A percentile compares a stretch with the other conserved stretches of the same genome.
Conservation (phyloP, 2,888 invertebrate species). For the Trichopria drosophilae region DNA sequence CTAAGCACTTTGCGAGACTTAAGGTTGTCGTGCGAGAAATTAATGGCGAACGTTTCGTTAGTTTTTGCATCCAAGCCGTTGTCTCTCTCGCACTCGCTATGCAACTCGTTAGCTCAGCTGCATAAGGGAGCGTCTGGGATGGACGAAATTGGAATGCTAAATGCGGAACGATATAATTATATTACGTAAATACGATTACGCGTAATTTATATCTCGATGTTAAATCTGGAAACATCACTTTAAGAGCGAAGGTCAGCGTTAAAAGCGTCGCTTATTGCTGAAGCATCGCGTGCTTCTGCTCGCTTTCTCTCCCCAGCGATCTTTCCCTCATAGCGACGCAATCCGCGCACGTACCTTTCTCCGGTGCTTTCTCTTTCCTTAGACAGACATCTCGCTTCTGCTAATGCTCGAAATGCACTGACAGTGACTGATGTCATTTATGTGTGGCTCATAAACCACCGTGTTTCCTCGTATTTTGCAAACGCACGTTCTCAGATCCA, state of each 20-base stretch:
- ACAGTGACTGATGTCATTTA: conserved; percentile 33
- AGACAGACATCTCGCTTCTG: neutral
- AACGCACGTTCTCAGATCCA: conserved; percentile 13
- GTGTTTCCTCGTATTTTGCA: conserved; percentile 26
- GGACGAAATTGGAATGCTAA: too few species aligned
- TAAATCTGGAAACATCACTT: too few species aligned
- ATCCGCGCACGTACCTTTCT: neutral
- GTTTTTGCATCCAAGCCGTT: conserved; percentile 26
- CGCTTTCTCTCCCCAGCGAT: neutral
- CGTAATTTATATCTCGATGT: too few species aligned
- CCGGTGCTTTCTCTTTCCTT: conserved; percentile 2
- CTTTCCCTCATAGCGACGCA: neutral
- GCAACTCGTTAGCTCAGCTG: conserved; percentile 25
- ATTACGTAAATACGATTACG: too few species aligned
- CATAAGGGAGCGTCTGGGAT: too few species aligned
- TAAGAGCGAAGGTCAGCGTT: too few species aligned
- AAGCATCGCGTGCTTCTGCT: neutral
- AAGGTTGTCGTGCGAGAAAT: conserved; percentile 23
- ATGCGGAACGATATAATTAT: too few species aligned
- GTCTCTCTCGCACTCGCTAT: conserved; percentile 18
- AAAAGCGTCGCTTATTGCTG: too few species aligned
- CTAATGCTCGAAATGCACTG: conserved; percentile 16
- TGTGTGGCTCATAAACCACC: conserved; percentile 34
- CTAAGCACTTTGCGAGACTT: too few species aligned
- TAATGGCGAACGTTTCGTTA: conserved; percentile 30